Evolutionary conservation across 1,140 invertebrate species (phyloP), one percentile per base, ranked within the genome.

Genomic region (Drosophila punjabiensis): DNA sequence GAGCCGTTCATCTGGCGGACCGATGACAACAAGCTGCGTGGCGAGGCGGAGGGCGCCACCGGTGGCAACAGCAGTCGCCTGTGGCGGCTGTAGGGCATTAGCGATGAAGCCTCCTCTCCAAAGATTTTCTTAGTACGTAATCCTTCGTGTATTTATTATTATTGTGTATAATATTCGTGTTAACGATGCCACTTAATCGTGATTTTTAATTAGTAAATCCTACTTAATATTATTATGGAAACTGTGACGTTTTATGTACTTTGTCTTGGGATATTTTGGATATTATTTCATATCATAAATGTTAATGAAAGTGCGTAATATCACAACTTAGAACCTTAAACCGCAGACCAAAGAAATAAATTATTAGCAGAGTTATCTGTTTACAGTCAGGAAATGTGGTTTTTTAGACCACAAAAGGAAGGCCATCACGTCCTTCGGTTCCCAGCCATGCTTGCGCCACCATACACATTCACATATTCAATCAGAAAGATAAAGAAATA

Each of bases 1-100:
- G 97, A 98, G 93, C 97, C 97, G 1, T 98, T 99, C 93, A 96
- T 97, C 11, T 98, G 97, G 97, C 97, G 96, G 9, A 97, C 96
- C 37, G 92, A 93, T 60, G 92, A 92, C 55, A 92, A 87, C 60
- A 92, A 92, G 68, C 64, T 85, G 70, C 76, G 91, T 4, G 91
- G 91, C 39, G 88, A 92, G 66, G 91, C 91, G 1, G 91, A 92
- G 24, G 91, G 91, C 16, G 91, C 90, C 8, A 82, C 71, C 30
- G 89, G 82, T 8, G 53, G 96, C 96, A 84, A 81, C 24, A 92
- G 85, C 74, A 83, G 58, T 37, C 79, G 83, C 2, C 45, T 92
- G 30, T 92, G 81, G 89, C 76, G 89, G 0, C 76, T 92, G 11
- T 92, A 92, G 65, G 48, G n/a, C 20, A 39, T 39, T n/a, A 18